Conservation (phyloP, 2,888 invertebrate genomes). For the Melanophora roralis region DNA sequence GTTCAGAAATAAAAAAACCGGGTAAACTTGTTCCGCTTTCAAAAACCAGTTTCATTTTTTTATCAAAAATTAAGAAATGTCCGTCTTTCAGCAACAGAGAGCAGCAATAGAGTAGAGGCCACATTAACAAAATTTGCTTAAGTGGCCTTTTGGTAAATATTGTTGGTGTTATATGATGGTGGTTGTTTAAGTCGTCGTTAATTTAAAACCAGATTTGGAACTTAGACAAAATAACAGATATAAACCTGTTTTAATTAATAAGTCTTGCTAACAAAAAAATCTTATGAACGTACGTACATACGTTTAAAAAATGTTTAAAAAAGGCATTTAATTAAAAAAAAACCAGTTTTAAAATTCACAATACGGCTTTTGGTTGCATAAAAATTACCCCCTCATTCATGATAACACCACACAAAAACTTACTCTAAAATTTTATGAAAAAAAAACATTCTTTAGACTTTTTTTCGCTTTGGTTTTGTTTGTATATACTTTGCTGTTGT, state of each 20-base stretch:
- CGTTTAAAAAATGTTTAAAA: not conserved
- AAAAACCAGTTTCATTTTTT: conserved; percentile 54
- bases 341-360: conserved; percentile 39
- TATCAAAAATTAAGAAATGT: conserved; percentile 49
- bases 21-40: conserved; percentile 55
- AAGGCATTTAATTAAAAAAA: not conserved
- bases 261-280: conserved; percentile 11
- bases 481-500: conserved; percentile 2
- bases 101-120: not conserved
- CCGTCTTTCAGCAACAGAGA: not conserved
- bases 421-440: not conserved
- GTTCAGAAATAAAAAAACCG: conserved; percentile 55
- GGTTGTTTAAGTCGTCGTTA: conserved; percentile 3
- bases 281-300: too few species aligned
- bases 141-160: conserved; percentile 22
- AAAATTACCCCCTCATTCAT: not conserved
- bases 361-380: not conserved
- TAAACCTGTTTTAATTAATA: conserved; percentile 47
- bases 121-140: not conserved
- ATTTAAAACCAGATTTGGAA: conserved; percentile 49
- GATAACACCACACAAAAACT: not conserved
- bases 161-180: not conserved
- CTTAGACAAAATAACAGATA: conserved; percentile 36
- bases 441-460: conserved; percentile 8
- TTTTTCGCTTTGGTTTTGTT: not conserved